Conservation (phyloP, 2,113 vertebrate genomes). For the Brachypodius melanocephalos region DNA sequence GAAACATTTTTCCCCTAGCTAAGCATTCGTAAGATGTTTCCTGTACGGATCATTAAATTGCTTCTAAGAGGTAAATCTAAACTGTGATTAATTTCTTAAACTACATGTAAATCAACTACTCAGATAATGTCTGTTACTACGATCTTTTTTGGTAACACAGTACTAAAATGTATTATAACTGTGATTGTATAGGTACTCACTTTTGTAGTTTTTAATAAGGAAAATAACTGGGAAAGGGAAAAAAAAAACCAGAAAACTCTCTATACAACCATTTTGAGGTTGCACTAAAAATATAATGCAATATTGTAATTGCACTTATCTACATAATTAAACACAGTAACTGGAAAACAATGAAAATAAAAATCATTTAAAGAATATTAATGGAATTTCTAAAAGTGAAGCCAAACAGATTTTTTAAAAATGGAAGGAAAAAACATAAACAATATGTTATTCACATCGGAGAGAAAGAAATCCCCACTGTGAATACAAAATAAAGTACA, state of each 20-base stretch:
- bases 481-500: background rate
- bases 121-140: background rate
- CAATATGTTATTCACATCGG: background rate
- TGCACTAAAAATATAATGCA: background rate
- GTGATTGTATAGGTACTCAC: background rate
- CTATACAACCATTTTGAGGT: background rate
- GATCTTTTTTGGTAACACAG: background rate
- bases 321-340: background rate
- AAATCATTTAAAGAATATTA: background rate
- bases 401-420: background rate
- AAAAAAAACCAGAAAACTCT: background rate
- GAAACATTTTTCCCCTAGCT: rapidly evolving
- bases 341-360: background rate
- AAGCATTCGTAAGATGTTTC: background rate
- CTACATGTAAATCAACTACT: background rate
- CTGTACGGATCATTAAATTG: background rate
- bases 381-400: background rate
- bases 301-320: background rate
- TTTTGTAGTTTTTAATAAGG: background rate
- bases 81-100: background rate
- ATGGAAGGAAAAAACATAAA: background rate
- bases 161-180: background rate
- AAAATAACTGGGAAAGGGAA: no score
- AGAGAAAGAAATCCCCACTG: background rate
- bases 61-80: background rate